Base-by-base conservation (phyloP, 2,113 vertebrate genomes). In the Neolamprologus modestus region DNA sequence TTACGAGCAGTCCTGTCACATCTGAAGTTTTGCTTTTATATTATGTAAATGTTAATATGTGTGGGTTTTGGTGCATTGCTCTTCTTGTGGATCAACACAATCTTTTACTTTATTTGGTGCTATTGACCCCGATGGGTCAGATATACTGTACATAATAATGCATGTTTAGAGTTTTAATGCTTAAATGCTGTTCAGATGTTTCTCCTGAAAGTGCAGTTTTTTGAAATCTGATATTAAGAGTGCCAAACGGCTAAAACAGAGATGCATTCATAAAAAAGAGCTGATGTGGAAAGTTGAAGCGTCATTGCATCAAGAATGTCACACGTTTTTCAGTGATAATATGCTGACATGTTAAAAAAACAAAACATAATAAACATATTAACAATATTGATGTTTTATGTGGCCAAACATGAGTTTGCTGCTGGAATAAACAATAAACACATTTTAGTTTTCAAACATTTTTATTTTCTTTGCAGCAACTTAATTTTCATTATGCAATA, bases 391-490 rank as follows among this genome's bases (percentile, higher is more conserved):
- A 42, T 16, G 37, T 45, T 45, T 73, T 45, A 24, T 73, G 37
- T 45, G 66, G 66, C 13, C 66, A 73, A 73, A 73, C 8, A 45
- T 73, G n/a, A 71, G 66, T 16, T 24, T 2, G 21, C 17, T n/a
- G 33, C n/a, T 28, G 31, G 8, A 61, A 5, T 79, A 17, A 59
- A 21, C 40, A 79, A 80, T 40, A 59, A 61, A 81, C 2, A 8
- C 2, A 10, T 47, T 76, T 81, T 21, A 66, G 4, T 66, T 91
- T 85, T 63, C 9, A 54, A 61, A 26, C n/a, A 24, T 59, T 84
- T 73, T 82, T 13, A 66, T 55, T 68, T 59, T 28, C 4, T 28
- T 47, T 76, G 6, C 52, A 82, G n/a, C 8, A 19, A 82, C 28
- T 50, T 24, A 71, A 33, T n/a, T 24, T 83, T n/a, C 45, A 45